A percentile compares a stretch with the other conserved stretches of the same genome.
Conservation (phyloP, 2,113 vertebrate species). For the Caracal caracal region DNA sequence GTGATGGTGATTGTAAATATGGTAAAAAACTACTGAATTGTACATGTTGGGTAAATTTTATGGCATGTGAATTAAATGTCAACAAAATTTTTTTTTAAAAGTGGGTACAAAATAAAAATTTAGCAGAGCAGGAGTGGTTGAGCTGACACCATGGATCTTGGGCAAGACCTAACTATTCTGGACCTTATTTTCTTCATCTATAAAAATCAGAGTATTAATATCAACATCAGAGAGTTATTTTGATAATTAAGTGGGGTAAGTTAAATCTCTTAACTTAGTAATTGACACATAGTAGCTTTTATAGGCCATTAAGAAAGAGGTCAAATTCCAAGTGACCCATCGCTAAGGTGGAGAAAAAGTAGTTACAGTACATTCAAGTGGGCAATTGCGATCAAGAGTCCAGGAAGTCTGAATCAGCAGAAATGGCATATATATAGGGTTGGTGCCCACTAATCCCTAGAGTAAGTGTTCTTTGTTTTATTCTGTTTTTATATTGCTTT, state of each 20-base stretch:
- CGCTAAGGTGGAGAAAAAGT: constrained; percentile 1
- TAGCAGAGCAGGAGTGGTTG: constrained; percentile 11
- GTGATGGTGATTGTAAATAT: background rate
- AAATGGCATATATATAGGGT: background rate
- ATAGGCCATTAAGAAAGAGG: background rate
- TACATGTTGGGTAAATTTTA: constrained; percentile 26
- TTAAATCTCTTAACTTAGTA: background rate
- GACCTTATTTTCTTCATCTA: background rate
- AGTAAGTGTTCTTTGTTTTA: background rate
- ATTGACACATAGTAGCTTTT: background rate
- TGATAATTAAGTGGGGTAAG: background rate
- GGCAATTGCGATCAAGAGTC: background rate
- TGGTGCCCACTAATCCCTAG: background rate
- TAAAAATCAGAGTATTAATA: background rate
- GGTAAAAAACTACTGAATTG: background rate
- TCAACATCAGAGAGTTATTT: background rate
- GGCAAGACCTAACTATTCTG: background rate
- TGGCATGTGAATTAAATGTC: constrained; percentile 40
- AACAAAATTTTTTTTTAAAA: background rate
- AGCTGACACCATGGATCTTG: background rate
- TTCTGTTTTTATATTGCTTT: constrained; percentile 23
- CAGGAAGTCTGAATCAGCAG: constrained; percentile 5
- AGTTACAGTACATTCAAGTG: background rate
- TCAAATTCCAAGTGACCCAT: background rate
- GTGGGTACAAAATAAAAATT: background rate